phyloP scores from a whole-genome alignment of 2,888 invertebrate genomes.

The Drosophila cognata region DNA sequence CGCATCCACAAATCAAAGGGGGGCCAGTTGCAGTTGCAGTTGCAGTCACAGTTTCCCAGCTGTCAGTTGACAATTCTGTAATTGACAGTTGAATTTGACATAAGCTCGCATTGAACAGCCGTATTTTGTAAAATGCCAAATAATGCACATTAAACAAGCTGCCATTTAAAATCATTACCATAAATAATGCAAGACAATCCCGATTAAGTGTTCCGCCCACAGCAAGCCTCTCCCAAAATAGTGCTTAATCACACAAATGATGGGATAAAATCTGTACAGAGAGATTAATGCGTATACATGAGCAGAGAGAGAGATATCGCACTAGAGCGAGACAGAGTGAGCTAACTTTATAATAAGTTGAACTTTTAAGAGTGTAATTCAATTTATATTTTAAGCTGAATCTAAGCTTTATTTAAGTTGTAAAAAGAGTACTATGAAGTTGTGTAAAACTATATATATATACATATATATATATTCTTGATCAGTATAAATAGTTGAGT shows the following conservation, averaged over 20 bases:
- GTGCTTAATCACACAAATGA: neutral
- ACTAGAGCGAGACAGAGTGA: rapidly evolving
- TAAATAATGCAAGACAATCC: conserved; percentile 38
- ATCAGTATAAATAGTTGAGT: neutral
- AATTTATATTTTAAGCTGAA: neutral
- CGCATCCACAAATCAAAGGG: conserved; percentile 30
- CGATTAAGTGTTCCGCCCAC: conserved; percentile 6
- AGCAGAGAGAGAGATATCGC: no score
- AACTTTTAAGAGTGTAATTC: neutral
- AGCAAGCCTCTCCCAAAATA: neutral
- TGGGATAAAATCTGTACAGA: neutral
- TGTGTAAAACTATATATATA: no score
- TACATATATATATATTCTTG: neutral
- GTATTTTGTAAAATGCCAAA: conserved; percentile 54
- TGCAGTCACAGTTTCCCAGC: conserved; percentile 42
- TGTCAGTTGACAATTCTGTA: conserved; percentile 67
- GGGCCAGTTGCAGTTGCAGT: neutral
- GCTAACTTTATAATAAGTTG: neutral
- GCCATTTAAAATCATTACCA: conserved; percentile 42
- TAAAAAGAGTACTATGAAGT: neutral
- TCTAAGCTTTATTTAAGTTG: neutral
- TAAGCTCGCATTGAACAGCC: conserved; percentile 34
- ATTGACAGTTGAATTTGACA: conserved; percentile 65
- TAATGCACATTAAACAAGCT: conserved; percentile 48
- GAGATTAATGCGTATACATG: no score